Conservation (phyloP, 2,113 vertebrate species). For the Calidris pugnax region DNA sequence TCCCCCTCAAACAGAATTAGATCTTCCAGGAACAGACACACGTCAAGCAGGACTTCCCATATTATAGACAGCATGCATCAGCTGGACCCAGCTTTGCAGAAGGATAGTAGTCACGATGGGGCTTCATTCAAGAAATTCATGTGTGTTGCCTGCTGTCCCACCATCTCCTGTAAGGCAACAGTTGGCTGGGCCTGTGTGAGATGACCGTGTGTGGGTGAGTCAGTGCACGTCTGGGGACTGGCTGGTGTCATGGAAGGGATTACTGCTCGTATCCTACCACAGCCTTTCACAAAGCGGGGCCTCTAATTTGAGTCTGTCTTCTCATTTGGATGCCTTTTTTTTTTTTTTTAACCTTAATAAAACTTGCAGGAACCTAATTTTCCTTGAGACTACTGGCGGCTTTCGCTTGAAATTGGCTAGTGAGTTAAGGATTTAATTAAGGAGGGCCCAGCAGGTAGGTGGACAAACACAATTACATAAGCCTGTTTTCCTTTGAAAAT, state of each 20-base stretch:
- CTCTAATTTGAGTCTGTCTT: background rate
- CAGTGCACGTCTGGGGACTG: rapidly evolving
- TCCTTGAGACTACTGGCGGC: background rate
- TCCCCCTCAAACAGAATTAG: background rate
- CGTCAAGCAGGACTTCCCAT: background rate
- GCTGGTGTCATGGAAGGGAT: background rate
- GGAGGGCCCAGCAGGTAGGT: background rate
- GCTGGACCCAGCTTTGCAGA: background rate
- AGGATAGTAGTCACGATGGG: background rate
- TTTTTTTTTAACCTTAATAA: background rate
- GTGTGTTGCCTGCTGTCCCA: background rate
- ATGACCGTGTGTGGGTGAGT: background rate
- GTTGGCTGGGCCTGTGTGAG: background rate
- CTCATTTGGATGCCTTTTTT: background rate
- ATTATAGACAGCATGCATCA: background rate
- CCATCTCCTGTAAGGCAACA: background rate
- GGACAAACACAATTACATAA: background rate
- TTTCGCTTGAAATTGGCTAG: background rate
- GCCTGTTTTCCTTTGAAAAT: background rate
- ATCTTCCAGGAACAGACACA: background rate
- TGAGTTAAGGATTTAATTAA: background rate
- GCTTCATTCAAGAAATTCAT: background rate
- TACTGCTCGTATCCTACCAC: rapidly evolving
- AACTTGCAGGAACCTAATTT: background rate
- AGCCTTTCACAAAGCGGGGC: background rate